A percentile compares a stretch with the other conserved stretches of the same genome.
These are phyloP conservation scores for Oxytorus armatus DNA, from an alignment of 2,888 invertebrate species.

Conservation along the genomic window DNA sequence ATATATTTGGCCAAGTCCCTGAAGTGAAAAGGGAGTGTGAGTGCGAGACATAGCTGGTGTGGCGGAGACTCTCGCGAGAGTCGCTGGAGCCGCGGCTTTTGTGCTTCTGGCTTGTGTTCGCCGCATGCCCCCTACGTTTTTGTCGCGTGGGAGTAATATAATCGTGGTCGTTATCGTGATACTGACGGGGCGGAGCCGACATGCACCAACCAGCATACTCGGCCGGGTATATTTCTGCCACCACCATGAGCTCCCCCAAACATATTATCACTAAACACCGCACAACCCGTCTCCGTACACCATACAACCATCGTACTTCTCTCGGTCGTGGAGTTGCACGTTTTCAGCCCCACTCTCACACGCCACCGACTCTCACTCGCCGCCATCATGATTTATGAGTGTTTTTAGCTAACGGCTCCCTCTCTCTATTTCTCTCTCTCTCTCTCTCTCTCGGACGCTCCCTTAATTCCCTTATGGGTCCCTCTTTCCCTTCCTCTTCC, in stretches of 20 bases:
- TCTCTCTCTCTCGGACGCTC: constrained; percentile 32
- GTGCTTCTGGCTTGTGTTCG: constrained; percentile 61
- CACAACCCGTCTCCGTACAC: constrained; percentile 66
- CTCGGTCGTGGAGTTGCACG: constrained; percentile 61
- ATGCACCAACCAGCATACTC: constrained; percentile 80
- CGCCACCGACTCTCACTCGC: constrained; percentile 72
- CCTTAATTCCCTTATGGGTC: constrained; percentile 14
- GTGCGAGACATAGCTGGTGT: constrained; percentile 21
- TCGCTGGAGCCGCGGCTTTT: constrained; percentile 51
- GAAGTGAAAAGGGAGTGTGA: constrained; percentile 28
- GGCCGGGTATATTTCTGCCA: constrained; percentile 77
- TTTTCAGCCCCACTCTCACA: constrained; percentile 70
- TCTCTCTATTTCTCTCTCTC: constrained; percentile 36
- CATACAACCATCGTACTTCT: constrained; percentile 42
- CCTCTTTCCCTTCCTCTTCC: constrained; percentile 3
- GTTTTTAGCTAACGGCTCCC: constrained; percentile 67
- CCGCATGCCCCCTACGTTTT: constrained; percentile 53
- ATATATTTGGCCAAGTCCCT: constrained; percentile 36
- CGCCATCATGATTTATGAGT: constrained; percentile 79
- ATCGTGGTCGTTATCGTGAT: constrained; percentile 80
- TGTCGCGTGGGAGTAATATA: constrained; percentile 80
- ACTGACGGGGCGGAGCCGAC: constrained; percentile 79
- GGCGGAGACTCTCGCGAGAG: constrained; percentile 35
- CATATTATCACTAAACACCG: constrained; percentile 78
- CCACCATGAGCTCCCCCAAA: constrained; percentile 72